Evolutionary conservation across 2,888 invertebrate species (phyloP).

Genomic region (Drosophila atroscutellata): DNA sequence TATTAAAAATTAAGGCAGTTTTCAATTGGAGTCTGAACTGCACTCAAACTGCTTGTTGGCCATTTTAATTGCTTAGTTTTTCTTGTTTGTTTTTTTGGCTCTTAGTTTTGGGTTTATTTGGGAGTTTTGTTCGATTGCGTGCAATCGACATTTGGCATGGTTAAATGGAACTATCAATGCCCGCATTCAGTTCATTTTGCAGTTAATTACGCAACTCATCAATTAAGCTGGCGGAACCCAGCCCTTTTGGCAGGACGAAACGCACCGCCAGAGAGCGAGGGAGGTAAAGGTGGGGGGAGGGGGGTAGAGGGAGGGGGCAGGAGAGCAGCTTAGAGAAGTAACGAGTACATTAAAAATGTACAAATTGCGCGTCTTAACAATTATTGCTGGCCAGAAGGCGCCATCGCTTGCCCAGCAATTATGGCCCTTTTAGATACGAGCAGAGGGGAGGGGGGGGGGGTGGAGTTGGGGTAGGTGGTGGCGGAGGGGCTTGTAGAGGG

Average conservation of each 20-base stretch:
- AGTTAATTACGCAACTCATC: constrained; percentile 83
- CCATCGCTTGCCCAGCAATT: constrained; percentile 67
- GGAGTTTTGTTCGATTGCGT: constrained; percentile 41
- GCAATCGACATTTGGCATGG: constrained; percentile 39
- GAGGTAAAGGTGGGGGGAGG: neutral
- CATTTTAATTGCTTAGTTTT: constrained; percentile 11
- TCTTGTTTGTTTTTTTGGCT: neutral
- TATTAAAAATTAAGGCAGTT: neutral
- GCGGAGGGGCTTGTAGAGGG: neutral
- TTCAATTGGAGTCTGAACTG: neutral
- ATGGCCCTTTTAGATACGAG: constrained; percentile 63
- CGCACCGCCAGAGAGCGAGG: neutral
- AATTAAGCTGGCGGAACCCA: constrained; percentile 63
- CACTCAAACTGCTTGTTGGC: constrained; percentile 30
- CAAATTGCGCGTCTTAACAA: constrained; percentile 82
- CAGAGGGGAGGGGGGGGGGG: neutral
- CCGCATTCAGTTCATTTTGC: constrained; percentile 71
- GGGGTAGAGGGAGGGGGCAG: neutral
- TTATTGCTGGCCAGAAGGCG: constrained; percentile 71
- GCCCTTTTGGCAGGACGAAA: constrained; percentile 10
- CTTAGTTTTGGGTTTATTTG: neutral
- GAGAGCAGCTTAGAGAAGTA: constrained; percentile 21
- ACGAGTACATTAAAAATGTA: constrained; percentile 74
- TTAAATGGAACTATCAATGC: constrained; percentile 62
- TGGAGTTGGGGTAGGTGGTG: neutral